These are phyloP conservation scores for Manacus vitellinus DNA, from an alignment of 2,113 vertebrate genomes.

Conservation along the genomic window DNA sequence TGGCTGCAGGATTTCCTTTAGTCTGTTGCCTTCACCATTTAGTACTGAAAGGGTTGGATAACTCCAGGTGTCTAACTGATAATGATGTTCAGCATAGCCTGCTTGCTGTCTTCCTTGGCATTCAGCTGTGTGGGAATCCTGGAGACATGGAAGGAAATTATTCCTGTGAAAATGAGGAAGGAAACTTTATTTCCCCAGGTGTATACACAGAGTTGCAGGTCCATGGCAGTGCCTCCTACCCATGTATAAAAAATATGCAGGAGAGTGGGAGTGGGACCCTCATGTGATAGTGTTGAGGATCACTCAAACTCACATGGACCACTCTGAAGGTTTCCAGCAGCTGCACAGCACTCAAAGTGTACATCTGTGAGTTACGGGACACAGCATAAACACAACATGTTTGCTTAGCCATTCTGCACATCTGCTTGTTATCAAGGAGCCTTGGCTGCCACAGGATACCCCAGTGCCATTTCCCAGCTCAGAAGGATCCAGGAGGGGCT, in stretches of 20 bases:
- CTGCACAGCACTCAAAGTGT: not conserved
- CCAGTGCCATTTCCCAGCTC: not conserved
- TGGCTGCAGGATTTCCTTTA: not conserved
- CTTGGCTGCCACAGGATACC: not conserved
- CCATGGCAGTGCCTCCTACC: not conserved
- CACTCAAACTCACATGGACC: fast-evolving
- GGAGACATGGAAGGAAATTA: fast-evolving
- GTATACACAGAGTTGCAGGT: fast-evolving
- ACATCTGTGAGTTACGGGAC: not conserved
- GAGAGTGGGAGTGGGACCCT: not conserved
- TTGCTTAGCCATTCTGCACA: not conserved
- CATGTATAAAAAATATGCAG: not conserved
- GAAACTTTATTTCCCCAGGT: not conserved
- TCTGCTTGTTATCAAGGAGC: not conserved
- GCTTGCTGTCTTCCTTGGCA: not conserved
- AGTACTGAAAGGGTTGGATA: not conserved
- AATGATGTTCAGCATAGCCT: not conserved
- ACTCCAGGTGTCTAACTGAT: not conserved
- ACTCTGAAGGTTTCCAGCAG: not conserved
- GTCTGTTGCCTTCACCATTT: not conserved
- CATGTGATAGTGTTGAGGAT: not conserved
- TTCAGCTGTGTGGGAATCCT: not conserved
- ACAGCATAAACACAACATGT: not conserved
- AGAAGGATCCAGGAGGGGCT: not conserved
- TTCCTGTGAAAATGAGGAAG: not conserved